Evolutionary conservation across 2,888 invertebrate species (phyloP), one percentile per base, ranked within the genome.

Genomic region (Falcaria lacertinaria): DNA sequence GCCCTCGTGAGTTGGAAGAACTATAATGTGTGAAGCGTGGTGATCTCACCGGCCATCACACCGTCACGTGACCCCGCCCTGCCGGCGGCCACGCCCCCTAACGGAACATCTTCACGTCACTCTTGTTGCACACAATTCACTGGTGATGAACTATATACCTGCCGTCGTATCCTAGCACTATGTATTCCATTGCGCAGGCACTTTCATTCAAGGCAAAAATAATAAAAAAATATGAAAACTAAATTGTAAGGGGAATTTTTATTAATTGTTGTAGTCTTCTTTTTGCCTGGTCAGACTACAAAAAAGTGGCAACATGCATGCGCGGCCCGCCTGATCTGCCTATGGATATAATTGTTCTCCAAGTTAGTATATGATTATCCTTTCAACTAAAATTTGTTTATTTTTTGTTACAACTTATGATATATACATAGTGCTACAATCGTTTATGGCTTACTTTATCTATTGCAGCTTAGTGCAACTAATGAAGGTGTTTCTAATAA

Each of bases 1-100:
- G 1, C 1, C 2, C 11, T 28, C 28, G 28, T 28, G 28, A 28
- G 22, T 15, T 32, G 50, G 36, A 49, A 42, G 40, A 41, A 48
- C 13, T 43, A 49, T 41, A 50, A 34, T 50, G 48, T 43, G 50
- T 48, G 53, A 58, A 63, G 70, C 61, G 56, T 52, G 60, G 55
- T 53, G 69, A 68, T 74, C 88, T 88, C 88, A 88, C 88, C 88
- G 80, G 80, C 71, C 84, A 82, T 88, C 88, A 88, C 83, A 88
- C 88, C 76, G 88, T 88, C 85, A 85, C 74, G 87, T 87, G 88
- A 74, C 87, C 88, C 67, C 85, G 80, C 67, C 77, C 83, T 54
- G 68, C 68, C 68, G 75, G 63, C 70, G 81, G 70, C 83, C 87
- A 79, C 77, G 79, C 71, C 71, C 73, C 84, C 87, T 87, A 85